These are phyloP conservation scores for Lordiphosa mommai DNA, from an alignment of 1,140 invertebrate genomes.

Conservation along the genomic window DNA sequence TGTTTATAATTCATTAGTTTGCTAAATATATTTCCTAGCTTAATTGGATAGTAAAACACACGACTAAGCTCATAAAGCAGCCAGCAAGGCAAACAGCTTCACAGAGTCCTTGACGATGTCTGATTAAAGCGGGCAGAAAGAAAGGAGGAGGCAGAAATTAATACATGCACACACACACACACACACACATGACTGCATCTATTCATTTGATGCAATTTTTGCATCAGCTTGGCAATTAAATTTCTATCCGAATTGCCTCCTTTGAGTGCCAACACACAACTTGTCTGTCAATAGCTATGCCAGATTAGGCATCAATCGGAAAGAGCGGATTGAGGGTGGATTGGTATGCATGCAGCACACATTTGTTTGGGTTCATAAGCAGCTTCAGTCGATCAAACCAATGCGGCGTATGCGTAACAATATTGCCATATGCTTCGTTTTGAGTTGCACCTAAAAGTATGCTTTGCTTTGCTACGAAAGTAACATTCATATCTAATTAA, in stretches of 20 bases:
- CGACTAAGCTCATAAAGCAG: slow-evolving; percentile 57
- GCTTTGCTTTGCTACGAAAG: too few species aligned
- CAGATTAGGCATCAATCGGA: too few species aligned
- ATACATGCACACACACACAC: neutral
- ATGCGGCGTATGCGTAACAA: too few species aligned
- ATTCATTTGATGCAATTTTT: slow-evolving; percentile 12
- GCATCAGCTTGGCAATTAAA: slow-evolving; percentile 10
- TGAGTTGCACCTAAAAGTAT: too few species aligned
- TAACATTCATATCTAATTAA: too few species aligned
- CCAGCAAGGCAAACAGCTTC: slow-evolving; percentile 35
- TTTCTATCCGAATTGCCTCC: slow-evolving; percentile 5
- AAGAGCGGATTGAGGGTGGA: too few species aligned
- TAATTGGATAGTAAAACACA: slow-evolving; percentile 59
- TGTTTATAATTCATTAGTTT: slow-evolving; percentile 72
- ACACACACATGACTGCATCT: neutral
- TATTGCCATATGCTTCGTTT: too few species aligned
- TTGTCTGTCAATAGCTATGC: too few species aligned
- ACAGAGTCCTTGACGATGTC: slow-evolving; percentile 14
- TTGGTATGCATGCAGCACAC: too few species aligned
- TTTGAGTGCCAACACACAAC: neutral
- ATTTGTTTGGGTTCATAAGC: too few species aligned
- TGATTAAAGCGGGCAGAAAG: slow-evolving; percentile 39
- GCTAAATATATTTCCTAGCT: slow-evolving; percentile 67
- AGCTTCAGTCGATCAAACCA: too few species aligned
- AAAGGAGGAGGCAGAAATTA: slow-evolving; percentile 8